Conservation (phyloP, 1,140 invertebrate species). For the Doryteuthis pealeii region DNA sequence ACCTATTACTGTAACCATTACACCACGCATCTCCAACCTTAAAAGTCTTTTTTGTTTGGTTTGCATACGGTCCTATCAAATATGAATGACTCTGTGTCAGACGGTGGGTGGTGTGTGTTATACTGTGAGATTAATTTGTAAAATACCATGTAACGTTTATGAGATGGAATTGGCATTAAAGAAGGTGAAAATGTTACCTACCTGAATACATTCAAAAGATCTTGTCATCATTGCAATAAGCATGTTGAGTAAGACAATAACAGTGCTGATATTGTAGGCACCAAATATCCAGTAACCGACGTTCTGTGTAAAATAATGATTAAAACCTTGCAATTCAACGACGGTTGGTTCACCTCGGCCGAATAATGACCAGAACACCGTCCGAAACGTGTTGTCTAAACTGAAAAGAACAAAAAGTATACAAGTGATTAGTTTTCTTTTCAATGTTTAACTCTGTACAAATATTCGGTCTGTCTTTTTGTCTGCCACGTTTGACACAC, state of each 20-base stretch:
- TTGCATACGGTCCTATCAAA: too few species aligned
- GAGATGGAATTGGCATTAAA: too few species aligned
- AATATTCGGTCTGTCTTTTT: too few species aligned
- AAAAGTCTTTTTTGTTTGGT: too few species aligned
- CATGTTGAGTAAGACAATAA: conserved; percentile 96
- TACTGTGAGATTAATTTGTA: too few species aligned
- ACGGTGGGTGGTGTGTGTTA: too few species aligned
- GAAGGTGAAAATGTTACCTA: conserved; percentile 16
- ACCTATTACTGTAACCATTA: too few species aligned
- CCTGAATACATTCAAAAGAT: conserved; percentile 96
- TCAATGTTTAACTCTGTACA: too few species aligned
- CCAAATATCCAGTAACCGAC: conserved; percentile 75
- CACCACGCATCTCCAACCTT: too few species aligned
- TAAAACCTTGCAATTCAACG: conserved; percentile 87
- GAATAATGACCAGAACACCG: conserved; percentile 66
- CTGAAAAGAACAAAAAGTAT: conserved; percentile 65
- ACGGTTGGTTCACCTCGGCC: conserved; percentile 92
- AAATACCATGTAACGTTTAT: too few species aligned
- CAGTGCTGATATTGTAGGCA: conserved; percentile 94
- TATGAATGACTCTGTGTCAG: too few species aligned
- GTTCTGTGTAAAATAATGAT: conserved; percentile 61
- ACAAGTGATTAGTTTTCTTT: background rate
- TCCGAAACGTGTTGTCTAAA: conserved; percentile 61
- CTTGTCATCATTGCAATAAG: conserved; percentile 99
- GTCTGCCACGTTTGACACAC: too few species aligned